Base-by-base conservation (phyloP, 2,888 invertebrate genomes). In the Melangyna quadrimaculata region DNA sequence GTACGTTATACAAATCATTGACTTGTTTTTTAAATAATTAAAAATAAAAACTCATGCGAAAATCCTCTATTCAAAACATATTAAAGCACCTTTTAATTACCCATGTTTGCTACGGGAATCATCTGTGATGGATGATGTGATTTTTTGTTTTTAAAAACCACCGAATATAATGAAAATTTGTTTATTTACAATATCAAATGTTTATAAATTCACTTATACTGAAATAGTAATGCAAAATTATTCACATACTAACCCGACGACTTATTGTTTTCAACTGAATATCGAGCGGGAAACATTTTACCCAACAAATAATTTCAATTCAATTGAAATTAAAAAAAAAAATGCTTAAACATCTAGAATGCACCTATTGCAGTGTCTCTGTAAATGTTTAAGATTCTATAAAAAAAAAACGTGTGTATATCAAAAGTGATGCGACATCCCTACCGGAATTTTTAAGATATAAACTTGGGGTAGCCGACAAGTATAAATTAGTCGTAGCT, bases 251-350 rank as follows among this genome's bases (percentile, higher is more conserved):
- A 72, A 63, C 86, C 57, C 77, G 78, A 78, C 80, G 73, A 77
- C 72, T 86, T 86, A 73, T 73, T 81, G 65, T 57, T 73, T 71
- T 81, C 78, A 86, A 86, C 86, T 86, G 80, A 86, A 29, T 35
- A 81, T 70, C 70, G 63, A 81, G 73, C 81, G 81, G 72, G 84
- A 75, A 78, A 65, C 63, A 63, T 57, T 35, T 17, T 69, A 72
- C 27, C 73, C 19, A 55, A 78, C 43, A 83, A n/a, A 78, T 82
- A 63, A 86, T 70, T 86, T 77, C 72, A 77, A 86, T 72, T 71
- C 69, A 80, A 80, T 71, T 77, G 55, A 67, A 67, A 69, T 35
- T 45, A 53, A n/a, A n/a, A n/a, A n/a, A n/a, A n/a, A n/a, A n/a
- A n/a, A n/a, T n/a, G n/a, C n/a, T n/a, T n/a, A n/a, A n/a, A 61